phyloP scores from a whole-genome alignment of 23 tunicate species.

The Styela clava region DNA sequence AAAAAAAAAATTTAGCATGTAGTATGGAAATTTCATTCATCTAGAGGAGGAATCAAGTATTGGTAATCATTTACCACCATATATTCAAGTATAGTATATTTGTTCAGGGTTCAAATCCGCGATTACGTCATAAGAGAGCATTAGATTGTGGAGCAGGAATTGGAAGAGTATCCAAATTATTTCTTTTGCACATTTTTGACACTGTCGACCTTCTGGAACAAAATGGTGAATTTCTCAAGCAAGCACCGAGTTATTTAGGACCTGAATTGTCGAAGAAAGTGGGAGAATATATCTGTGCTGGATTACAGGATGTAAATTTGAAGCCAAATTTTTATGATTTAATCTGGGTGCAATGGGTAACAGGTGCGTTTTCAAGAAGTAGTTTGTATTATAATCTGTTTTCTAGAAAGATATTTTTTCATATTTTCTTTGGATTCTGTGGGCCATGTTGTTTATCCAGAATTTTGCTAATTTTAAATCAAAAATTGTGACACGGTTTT shows the following conservation, averaged over 20 bases:
- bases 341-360: slow-evolving; percentile 94
- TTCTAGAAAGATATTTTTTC: neutral
- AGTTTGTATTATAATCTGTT: neutral
- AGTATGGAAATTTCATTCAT: too few species aligned
- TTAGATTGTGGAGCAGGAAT: slow-evolving; percentile 98
- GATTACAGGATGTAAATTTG: slow-evolving; percentile 56
- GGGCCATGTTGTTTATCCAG: neutral
- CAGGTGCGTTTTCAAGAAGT: slow-evolving; percentile 36
- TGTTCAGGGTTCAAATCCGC: neutral
- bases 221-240: slow-evolving; percentile 49
- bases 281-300: slow-evolving; percentile 64
- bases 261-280: slow-evolving; percentile 38
- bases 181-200: slow-evolving; percentile 64
- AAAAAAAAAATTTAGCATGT: too few species aligned
- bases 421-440: neutral
- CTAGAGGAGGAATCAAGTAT: too few species aligned
- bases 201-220: slow-evolving; percentile 84
- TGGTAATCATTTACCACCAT: too few species aligned
- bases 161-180: slow-evolving; percentile 75
- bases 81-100: too few species aligned
- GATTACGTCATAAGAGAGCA: slow-evolving; percentile 28
- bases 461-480: neutral
- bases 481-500: neutral
- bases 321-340: slow-evolving; percentile 49
- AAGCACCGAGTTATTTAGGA: slow-evolving; percentile 62